Conservation (phyloP, 2,113 vertebrate species). For the Tragelaphus strepsiceros region DNA sequence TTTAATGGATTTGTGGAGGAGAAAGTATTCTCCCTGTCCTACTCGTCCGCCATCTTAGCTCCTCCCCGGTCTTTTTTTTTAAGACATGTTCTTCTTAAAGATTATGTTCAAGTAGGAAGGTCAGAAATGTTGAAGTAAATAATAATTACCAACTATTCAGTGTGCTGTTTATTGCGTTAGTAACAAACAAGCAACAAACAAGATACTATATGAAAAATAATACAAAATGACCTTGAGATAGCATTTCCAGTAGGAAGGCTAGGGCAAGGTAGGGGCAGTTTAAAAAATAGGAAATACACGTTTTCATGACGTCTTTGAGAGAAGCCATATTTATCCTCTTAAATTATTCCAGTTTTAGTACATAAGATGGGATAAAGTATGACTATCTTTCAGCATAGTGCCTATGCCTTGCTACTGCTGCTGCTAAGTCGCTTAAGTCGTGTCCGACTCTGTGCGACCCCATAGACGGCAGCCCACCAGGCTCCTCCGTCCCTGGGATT, state of each 20-base stretch:
- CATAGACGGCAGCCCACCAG: too few relatives aligned
- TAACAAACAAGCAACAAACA: not conserved
- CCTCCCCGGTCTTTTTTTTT: not conserved
- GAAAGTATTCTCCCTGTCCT: too few relatives aligned
- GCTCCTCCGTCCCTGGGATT: too few relatives aligned
- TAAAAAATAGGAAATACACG: not conserved
- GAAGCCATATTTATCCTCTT: not conserved
- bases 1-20: too few relatives aligned
- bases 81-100: not conserved
- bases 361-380: not conserved
- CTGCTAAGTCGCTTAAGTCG: too few relatives aligned
- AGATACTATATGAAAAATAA: not conserved
- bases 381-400: not conserved
- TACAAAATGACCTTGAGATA: not conserved
- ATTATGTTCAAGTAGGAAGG: conserved; percentile 1
- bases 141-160: not conserved
- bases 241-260: not conserved
- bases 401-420: not conserved
- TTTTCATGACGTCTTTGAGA: not conserved
- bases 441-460: too few relatives aligned
- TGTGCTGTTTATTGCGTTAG: not conserved
- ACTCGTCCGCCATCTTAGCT: too few relatives aligned
- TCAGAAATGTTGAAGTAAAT: conserved; percentile 17
- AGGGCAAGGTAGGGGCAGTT: not conserved
- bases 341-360: not conserved